Base-by-base conservation (phyloP, 2,113 vertebrate genomes). In the Machaerirhynchus nigripectus region DNA sequence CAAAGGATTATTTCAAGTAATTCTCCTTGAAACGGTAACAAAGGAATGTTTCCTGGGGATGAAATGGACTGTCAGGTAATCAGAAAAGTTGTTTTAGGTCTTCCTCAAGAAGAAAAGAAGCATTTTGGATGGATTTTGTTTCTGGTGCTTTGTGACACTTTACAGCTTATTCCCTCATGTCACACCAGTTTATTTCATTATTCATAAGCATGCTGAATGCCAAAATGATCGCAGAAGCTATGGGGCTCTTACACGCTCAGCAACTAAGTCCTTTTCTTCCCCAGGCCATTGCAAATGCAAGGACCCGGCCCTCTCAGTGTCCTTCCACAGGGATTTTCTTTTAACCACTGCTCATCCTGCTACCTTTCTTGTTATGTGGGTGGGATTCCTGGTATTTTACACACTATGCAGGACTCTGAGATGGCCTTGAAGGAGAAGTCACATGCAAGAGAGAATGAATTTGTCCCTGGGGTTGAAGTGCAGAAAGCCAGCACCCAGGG, bases 1-100 rank as follows among this genome's bases (percentile, higher is more conserved):
- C 98, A 98, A 98, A 98, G 97, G 98, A 98, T 98, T 98, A 98
- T 98, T 98, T 98, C 98, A 98, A 98, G 98, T 98, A 98, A 98
- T 98, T 98, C 98, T 98, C 97, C 98, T 98, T 98, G 98, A 98
- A 98, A 98, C 97, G 97, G 93, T 98, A 98, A 98, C 98, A 98
- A 98, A 98, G 97, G 96, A 98, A 98, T 98, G 96, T 98, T 98
- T 98, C 98, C 98, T 98, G 97, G 97, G 98, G 98, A 98, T 98
- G 98, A 98, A 98, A 98, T 98, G 98, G 98, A 98, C 98, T 98
- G 98, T 98, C 98, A 98, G 97, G 98, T 98, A 98, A 98, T 98
- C 98, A 98, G 98, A 98, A 98, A 98, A 98, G 97, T 98, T 98
- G 98, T 98, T 98, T 98, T 96, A 98, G 97, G 97, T 97, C 98